Evolutionary conservation across 2,113 vertebrate species (phyloP).

Genomic region (Theropithecus gelada): DNA sequence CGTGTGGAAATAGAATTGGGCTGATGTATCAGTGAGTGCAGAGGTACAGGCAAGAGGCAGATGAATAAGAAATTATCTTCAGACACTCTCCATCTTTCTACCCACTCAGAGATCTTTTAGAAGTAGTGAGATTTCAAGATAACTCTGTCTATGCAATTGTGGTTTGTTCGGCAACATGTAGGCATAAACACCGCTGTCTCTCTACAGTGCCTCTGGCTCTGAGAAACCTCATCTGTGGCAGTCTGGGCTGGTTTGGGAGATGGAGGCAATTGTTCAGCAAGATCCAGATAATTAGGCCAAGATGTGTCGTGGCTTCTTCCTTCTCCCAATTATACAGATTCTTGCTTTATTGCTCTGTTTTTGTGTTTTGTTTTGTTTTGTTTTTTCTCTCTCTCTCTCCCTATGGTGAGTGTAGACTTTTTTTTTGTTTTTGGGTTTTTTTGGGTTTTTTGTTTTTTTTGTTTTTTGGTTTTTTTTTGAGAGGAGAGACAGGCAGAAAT

Average conservation of each 20-base stretch:
- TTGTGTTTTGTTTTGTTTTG: no score
- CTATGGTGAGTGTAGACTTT: not conserved
- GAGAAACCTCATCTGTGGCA: slow-evolving; percentile 66
- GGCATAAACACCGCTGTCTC: slow-evolving; percentile 78
- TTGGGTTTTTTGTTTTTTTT: not conserved
- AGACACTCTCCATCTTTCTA: slow-evolving; percentile 70
- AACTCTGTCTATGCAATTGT: slow-evolving; percentile 77
- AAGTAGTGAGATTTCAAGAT: slow-evolving; percentile 77
- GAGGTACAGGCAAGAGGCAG: slow-evolving; percentile 61
- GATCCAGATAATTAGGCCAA: slow-evolving; percentile 72
- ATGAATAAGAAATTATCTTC: slow-evolving; percentile 70
- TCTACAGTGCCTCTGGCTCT: slow-evolving; percentile 78
- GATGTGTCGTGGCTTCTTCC: slow-evolving; percentile 63
- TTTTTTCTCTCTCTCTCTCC: not conserved
- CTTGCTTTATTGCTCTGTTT: slow-evolving; percentile 7
- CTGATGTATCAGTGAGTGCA: not conserved
- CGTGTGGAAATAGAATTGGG: not conserved
- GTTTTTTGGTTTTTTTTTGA: not conserved
- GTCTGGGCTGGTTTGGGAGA: slow-evolving; percentile 68
- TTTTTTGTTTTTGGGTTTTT: not conserved
- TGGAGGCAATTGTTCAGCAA: slow-evolving; percentile 73
- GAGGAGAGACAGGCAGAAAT: slow-evolving; percentile 4
- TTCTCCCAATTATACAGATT: slow-evolving; percentile 59
- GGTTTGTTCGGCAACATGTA: slow-evolving; percentile 72
- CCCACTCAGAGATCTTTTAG: slow-evolving; percentile 73